Evolutionary conservation across 2,888 invertebrate genomes (phyloP), one percentile per base, ranked within the genome.

Genomic region (Myopa tessellatipennis): DNA sequence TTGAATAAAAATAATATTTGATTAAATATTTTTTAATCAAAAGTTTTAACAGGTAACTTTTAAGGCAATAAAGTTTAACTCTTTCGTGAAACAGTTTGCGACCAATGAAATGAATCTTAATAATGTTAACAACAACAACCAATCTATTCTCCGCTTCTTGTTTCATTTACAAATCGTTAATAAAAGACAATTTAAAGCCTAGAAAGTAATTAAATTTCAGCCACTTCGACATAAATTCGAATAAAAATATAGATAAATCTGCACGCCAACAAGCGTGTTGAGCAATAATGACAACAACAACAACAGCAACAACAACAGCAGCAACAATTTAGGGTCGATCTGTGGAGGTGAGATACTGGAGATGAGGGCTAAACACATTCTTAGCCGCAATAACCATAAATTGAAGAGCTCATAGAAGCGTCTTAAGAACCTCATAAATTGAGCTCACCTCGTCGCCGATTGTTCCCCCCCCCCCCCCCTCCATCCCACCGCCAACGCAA

Each of bases 361-460:
- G 6, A 16, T 10, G 18, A 12, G 34, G 36, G 16, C 60, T 74
- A 61, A 75, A 69, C 75, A 75, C 75, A 75, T 69, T 75, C 60
- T 75, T 69, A 79, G 78, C 79, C 82, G 81, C 85, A 84, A 83
- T 84, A 83, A 85, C 84, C 84, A 85, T 84, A 85, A 84, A 84
- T 83, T 84, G 58, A 45, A 58, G 60, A 68, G 68, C 60, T 18
- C 18, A 40, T 67, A 74, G n/a, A 52, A 58, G 45, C 12, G 16
- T 18, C 45, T 61, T n/a, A 36, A 14, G 60, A 60, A 60, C n/a
- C 6, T 6, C 70, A 50, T 45, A 10, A 70, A 70, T 14, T 70
- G 14, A 26, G 69, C 26, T 14, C 26, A 18, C 70, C 5, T 8
- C 26, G 26, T 70, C 40, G 14, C 10, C 26, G 26, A 10, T 12